Evolutionary conservation across 2,113 vertebrate genomes (phyloP).

Genomic region (Cromileptes altivelis): DNA sequence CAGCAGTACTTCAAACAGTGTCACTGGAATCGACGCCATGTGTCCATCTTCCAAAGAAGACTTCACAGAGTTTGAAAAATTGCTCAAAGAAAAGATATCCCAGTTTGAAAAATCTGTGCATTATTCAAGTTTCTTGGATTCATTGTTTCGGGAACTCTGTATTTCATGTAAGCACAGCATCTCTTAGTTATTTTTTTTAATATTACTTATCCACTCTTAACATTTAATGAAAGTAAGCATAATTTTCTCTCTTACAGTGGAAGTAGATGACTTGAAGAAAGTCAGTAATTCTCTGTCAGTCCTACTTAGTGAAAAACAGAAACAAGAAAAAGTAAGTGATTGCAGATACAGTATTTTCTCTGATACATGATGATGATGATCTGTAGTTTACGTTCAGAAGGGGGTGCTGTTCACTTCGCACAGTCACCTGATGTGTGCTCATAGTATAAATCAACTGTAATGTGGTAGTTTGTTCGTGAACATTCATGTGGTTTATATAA

Average conservation of each 20-base stretch:
- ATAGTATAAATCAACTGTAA: neutral
- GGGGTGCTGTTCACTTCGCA: conserved; percentile 42
- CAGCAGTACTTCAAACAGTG: conserved; percentile 80
- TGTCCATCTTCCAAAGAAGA: conserved; percentile 97
- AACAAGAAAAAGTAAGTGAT: conserved; percentile 95
- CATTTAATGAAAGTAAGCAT: neutral
- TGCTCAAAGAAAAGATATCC: conserved; percentile 96
- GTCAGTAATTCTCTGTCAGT: conserved; percentile 94
- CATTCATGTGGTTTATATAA: neutral
- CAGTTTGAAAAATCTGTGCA: conserved; percentile 95
- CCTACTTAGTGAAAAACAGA: conserved; percentile 98
- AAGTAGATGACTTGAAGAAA: conserved; percentile 98
- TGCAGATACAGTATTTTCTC: neutral
- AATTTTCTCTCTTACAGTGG: conserved; percentile 85
- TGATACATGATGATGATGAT: neutral
- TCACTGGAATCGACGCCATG: conserved; percentile 95
- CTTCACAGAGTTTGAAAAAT: conserved; percentile 95
- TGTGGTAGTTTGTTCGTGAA: neutral
- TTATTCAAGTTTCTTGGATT: conserved; percentile 95
- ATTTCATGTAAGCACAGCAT: conserved; percentile 91
- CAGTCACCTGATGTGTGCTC: neutral
- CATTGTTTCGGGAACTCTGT: conserved; percentile 94
- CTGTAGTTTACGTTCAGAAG: conserved; percentile 37
- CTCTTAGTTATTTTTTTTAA: neutral
- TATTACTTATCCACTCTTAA: neutral